phyloP scores from a whole-genome alignment of 1,140 invertebrate genomes.

The Brachionus angularis region DNA sequence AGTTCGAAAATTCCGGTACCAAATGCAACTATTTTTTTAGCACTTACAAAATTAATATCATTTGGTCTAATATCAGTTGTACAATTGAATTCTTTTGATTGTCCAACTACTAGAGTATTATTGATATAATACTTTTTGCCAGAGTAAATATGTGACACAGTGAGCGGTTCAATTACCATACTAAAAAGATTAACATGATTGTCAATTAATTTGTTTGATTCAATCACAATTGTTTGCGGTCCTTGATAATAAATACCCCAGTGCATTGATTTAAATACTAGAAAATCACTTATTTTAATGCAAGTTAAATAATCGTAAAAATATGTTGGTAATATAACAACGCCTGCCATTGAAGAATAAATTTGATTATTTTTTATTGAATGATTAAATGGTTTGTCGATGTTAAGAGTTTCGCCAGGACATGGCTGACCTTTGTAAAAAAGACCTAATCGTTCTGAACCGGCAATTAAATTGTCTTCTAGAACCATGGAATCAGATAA shows the following conservation, averaged over 20 bases:
- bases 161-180: background rate
- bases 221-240: background rate
- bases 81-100: slow-evolving; percentile 5
- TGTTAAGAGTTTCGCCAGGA: background rate
- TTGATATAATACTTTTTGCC: slow-evolving; percentile 9
- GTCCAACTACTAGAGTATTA: slow-evolving; percentile 8
- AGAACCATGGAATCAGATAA: slow-evolving; percentile 46
- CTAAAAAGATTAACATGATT: background rate
- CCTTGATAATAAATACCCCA: slow-evolving; percentile 40
- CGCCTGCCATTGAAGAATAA: slow-evolving; percentile 16
- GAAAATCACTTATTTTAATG: background rate
- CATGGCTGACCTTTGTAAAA: slow-evolving; percentile 46
- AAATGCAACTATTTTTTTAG: background rate
- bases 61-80: background rate
- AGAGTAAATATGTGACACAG: background rate
- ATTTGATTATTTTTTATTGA: slow-evolving; percentile 47
- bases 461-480: slow-evolving; percentile 49
- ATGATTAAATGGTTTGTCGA: slow-evolving; percentile 2
- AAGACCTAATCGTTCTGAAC: slow-evolving; percentile 48
- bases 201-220: slow-evolving; percentile 10
- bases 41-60: slow-evolving; percentile 13
- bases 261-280: slow-evolving; percentile 18
- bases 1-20: background rate
- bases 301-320: slow-evolving; percentile 44
- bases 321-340: background rate